Evolutionary conservation across 1,140 invertebrate genomes (phyloP), one percentile per base, ranked within the genome.

Genomic region (Heliothis subflexa): DNA sequence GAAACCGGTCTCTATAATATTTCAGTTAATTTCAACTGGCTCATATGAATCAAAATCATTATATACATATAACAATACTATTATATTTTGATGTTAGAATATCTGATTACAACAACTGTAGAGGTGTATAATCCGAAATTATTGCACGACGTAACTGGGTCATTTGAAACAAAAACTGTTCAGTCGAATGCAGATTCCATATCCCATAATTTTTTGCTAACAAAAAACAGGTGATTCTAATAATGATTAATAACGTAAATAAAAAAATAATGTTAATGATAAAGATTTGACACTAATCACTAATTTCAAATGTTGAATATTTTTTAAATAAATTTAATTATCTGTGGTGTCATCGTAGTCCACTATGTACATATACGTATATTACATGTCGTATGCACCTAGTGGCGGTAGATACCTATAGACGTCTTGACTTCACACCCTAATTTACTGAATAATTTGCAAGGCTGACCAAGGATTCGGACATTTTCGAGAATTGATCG

Each of bases 31-130:
- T 81, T 86, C 79, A 80, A 88, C 83, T 86, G 86, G 78, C 80
- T 76, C 47, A 55, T 81, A 72, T 64, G 54, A 78, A 83, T 77
- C 47, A 47, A 88, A 91, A 92, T 85, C 92, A 92, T 93, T 94
- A 94, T 94, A 94, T 94, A 93, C 92, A 94, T 91, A 94, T 89
- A 92, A 91, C 86, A 89, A 88, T 85, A 85, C 78, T 64, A 50
- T 50, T 62, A 62, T 33, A 75, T 49, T 14, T 33, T 75, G 68
- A 71, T 40, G 14, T 40, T 52, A 55, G 18, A 70, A 50, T 52
- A 52, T 54, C 52, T 71, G 14, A 14, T 62, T 25, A 62, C 12
- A 66, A 16, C 16, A 49, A 49, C 47, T 70, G 50, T n/a, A n/a
- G 61, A 45, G n/a, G 33, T 52, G 21, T 52, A 52, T 40, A 9